A percentile compares a stretch with the other conserved stretches of the same genome.
Evolutionary conservation across 2,888 invertebrate species (phyloP).

Genomic region (Brenthis ino): DNA sequence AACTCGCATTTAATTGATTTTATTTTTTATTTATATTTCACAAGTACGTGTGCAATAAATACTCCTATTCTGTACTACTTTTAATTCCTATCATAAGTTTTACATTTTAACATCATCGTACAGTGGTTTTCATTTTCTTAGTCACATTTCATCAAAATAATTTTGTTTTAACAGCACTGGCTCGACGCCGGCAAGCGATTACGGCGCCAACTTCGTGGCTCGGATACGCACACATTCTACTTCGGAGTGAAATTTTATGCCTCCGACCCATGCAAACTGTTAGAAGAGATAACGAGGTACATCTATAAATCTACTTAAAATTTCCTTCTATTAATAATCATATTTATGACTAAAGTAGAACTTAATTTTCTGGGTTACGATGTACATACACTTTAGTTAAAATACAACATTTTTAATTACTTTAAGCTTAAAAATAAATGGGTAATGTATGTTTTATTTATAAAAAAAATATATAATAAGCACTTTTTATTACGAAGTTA

Average conservation of each 20-base stretch:
- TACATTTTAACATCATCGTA: neutral
- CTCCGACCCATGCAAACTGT: constrained; percentile 96
- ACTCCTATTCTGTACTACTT: too few species aligned
- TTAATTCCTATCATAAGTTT: neutral
- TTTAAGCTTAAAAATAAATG: too few species aligned
- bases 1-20: too few species aligned
- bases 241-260: constrained; percentile 99
- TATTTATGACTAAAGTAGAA: too few species aligned
- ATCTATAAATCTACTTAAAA: constrained; percentile 12
- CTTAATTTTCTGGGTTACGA: too few species aligned
- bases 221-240: constrained; percentile 92
- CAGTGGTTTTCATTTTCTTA: neutral
- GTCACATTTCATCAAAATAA: neutral
- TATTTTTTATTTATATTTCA: too few species aligned
- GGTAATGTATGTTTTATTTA: too few species aligned
- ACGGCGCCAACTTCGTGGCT: constrained; percentile 91
- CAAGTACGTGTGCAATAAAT: too few species aligned
- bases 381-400: too few species aligned
- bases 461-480: too few species aligned
- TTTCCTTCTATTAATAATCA: neutral
- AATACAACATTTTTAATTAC: too few species aligned
- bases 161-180: constrained; percentile 88
- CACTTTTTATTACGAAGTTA: too few species aligned
- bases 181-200: constrained; percentile 95
- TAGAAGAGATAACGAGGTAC: constrained; percentile 97